phyloP scores from a whole-genome alignment of 2,797 vertebrate genomes.

The Sylvia borin region DNA sequence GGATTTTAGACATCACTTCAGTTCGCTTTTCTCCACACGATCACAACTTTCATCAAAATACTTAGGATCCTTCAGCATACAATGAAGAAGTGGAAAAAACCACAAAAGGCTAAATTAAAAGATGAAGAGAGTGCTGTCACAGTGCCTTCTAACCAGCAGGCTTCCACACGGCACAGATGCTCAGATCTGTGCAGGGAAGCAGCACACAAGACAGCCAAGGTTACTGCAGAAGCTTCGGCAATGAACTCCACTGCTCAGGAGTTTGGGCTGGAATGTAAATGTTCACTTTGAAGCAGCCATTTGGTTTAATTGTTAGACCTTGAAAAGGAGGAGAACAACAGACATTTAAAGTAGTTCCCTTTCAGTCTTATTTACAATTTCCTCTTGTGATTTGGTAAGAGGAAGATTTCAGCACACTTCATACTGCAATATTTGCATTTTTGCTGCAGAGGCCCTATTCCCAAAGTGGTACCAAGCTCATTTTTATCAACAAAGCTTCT shows the following conservation, averaged over 20 bases:
- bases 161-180: not conserved
- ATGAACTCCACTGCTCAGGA: not conserved
- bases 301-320: not conserved
- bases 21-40: not conserved
- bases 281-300: not conserved
- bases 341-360: not conserved
- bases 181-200: not conserved
- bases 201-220: conserved; percentile 15
- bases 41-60: not conserved
- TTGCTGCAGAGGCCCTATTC: conserved; percentile 5
- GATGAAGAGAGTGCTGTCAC: not conserved
- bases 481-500: not conserved
- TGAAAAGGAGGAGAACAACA: not conserved
- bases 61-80: not conserved
- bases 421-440: conserved; percentile 37
- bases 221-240: conserved; percentile 19
- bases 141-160: not conserved
- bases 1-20: not conserved
- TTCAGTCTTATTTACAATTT: conserved; percentile 35
- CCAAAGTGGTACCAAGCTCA: not conserved
- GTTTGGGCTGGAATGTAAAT: conserved; percentile 3
- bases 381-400: not conserved
- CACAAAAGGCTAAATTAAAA: not conserved
- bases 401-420: not conserved
- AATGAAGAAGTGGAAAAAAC: not conserved